Base-by-base conservation (phyloP, 2,888 invertebrate species). In the Prosapia bicincta region DNA sequence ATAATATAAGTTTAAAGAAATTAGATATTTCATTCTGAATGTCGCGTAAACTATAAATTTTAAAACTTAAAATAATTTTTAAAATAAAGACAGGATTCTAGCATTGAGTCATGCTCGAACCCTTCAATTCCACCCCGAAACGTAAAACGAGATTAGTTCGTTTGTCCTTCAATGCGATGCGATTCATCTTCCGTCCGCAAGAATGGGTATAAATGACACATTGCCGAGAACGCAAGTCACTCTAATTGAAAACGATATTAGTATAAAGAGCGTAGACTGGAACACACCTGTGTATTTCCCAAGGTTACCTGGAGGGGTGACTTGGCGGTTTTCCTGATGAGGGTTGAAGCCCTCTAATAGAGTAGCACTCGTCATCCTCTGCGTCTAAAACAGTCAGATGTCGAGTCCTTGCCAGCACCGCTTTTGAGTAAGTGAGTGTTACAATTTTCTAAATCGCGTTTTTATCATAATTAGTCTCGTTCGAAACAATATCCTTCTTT, bases 181-280 rank as follows among this genome's bases (percentile, higher is more conserved):
- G 54, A 54, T 54, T 54, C 20, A 54, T 54, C 54, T 54, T 54
- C 54, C 3, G 20, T 3, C 13, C 5, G 1, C 3, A 54, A 54
- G 20, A 54, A 54, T 54, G 20, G 2, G 54, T 54, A 54, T 54
- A 54, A 54, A 54, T 54, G 54, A 54, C 54, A 54, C 54, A 54
- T 54, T 54, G 54, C 20, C 20, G 54, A 54, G 20, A 54, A 54
- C 2, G 54, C 54, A 54, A 54, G 54, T 54, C 54, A 54, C 20
- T 54, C 54, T 54, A 54, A 54, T 54, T 54, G 54, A 54, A 54
- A 54, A 54, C 54, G 54, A 54, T 54, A 54, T 54, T 54, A 54
- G 38, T 13, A 10, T 38, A 38, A 38, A 38, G 38, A n/a, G 54
- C 3, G 20, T 54, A 54, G 54, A 20, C 54, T 54, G 20, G 54